Evolutionary conservation across 2,797 vertebrate genomes (phyloP).

Genomic region (Hylomyscus alleni): DNA sequence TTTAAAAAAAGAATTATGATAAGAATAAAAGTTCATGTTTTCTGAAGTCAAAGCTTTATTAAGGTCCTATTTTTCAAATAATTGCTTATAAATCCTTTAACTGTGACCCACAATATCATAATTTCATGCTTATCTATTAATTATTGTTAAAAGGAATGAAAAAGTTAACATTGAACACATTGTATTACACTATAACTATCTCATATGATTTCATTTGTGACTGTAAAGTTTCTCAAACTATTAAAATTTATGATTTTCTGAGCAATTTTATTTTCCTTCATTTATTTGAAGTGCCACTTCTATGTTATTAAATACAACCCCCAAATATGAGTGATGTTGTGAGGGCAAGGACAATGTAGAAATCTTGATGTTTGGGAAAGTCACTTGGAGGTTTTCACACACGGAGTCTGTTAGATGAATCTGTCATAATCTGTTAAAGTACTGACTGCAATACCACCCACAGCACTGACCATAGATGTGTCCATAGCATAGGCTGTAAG

Average conservation of each 20-base stretch:
- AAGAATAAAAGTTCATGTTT: not conserved
- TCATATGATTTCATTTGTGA: not conserved
- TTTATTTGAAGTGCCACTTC: not conserved
- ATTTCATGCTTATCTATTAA: not conserved
- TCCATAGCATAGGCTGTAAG: not conserved
- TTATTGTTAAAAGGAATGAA: not conserved
- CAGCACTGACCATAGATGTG: not conserved
- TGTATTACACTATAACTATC: not conserved
- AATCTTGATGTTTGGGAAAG: not conserved
- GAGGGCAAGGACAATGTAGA: not conserved
- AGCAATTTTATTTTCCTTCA: not conserved
- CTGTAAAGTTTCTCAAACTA: not conserved
- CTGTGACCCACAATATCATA: not conserved
- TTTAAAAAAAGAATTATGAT: not conserved
- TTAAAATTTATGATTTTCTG: not conserved
- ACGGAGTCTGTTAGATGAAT: not conserved
- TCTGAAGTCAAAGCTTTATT: conserved; percentile 7
- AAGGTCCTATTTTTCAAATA: conserved; percentile 20
- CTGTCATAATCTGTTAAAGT: not conserved
- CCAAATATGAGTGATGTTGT: not conserved
- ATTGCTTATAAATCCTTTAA: conserved; percentile 27
- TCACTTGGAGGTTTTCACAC: not conserved
- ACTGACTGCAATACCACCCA: no score
- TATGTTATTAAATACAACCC: not conserved
- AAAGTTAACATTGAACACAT: not conserved